A percentile compares a stretch with the other conserved stretches of the same genome.
Evolutionary conservation across 2,888 invertebrate species (phyloP).

Genomic region (Conistra vaccinii): DNA sequence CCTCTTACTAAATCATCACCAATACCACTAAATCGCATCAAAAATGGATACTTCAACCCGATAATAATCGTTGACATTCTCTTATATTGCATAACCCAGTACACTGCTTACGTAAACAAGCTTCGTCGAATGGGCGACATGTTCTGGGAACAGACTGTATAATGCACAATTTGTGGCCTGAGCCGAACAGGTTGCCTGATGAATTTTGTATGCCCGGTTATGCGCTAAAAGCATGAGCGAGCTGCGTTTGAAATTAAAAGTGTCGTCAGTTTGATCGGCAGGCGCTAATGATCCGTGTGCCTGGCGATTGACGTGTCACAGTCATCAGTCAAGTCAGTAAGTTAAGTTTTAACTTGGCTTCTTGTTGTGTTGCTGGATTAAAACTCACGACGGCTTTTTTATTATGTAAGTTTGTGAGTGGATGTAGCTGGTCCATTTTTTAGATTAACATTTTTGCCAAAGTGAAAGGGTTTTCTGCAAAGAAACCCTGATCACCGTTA

Average conservation of each 20-base stretch:
- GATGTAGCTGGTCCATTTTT: neutral
- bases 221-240: constrained; percentile 21
- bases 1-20: neutral
- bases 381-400: neutral
- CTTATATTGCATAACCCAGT: neutral
- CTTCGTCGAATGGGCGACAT: constrained; percentile 23
- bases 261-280: constrained; percentile 24
- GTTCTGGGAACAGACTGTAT: constrained; percentile 26
- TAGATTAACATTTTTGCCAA: neutral
- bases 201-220: constrained; percentile 45
- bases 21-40: neutral
- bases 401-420: neutral
- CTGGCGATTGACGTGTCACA: neutral
- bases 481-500: neutral
- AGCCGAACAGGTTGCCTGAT: constrained; percentile 35
- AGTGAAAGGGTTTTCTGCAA: neutral
- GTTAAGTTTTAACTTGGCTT: neutral
- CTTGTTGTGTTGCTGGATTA: neutral
- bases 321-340: neutral
- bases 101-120: constrained; percentile 21
- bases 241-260: constrained; percentile 47
- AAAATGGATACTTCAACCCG: neutral
- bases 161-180: constrained; percentile 45
- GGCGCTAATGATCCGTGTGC: constrained; percentile 26
- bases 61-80: neutral